These are phyloP conservation scores for Sorex maritimensis DNA, from an alignment of 2,797 vertebrate species.

Conservation along the genomic window DNA sequence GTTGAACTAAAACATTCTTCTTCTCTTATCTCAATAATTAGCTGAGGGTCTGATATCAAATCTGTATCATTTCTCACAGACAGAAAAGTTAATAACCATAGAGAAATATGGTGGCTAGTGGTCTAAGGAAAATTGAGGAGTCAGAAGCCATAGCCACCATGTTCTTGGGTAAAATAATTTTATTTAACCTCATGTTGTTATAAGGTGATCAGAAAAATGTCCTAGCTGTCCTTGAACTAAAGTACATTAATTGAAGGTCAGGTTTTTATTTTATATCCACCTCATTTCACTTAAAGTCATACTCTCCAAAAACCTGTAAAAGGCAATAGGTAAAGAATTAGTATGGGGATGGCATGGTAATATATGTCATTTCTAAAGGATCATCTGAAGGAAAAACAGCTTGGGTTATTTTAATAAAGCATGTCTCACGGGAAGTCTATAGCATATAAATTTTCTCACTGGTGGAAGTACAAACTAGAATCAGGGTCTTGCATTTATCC, in stretches of 20 bases:
- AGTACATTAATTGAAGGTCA: background rate
- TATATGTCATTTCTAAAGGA: background rate
- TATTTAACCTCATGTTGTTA: background rate
- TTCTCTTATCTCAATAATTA: background rate
- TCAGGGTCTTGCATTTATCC: background rate
- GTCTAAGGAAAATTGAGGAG: background rate
- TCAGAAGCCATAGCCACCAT: background rate
- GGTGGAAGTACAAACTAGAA: background rate
- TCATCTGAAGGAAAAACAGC: background rate
- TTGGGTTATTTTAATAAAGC: background rate
- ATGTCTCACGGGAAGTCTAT: background rate
- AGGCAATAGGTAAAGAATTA: background rate
- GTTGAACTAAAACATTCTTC: background rate
- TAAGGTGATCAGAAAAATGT: background rate
- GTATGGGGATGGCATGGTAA: background rate
- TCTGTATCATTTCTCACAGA: background rate
- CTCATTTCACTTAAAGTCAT: background rate
- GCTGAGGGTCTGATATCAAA: background rate
- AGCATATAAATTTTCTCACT: background rate
- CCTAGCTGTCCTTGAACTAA: background rate
- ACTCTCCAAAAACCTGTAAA: background rate
- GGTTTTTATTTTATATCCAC: background rate
- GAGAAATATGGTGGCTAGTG: background rate
- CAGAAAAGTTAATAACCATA: background rate
- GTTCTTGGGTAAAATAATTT: background rate